phyloP scores from a whole-genome alignment of 2,888 invertebrate genomes.

The Rhingia rostrata region DNA sequence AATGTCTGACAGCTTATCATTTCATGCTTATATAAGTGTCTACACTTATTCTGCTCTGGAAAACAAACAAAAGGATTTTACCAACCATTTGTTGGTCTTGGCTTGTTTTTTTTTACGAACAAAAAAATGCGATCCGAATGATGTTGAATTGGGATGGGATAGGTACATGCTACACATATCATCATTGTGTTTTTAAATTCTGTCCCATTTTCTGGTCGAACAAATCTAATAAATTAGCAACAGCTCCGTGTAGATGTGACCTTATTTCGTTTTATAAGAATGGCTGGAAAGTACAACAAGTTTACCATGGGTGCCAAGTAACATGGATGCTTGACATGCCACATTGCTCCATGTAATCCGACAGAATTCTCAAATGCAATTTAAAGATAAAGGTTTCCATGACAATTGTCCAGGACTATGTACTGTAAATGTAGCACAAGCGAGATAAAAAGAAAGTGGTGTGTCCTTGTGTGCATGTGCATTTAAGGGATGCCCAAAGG shows the following conservation, averaged over 20 bases:
- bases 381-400: slow-evolving; percentile 51
- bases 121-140: not conserved
- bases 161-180: slow-evolving; percentile 10
- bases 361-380: slow-evolving; percentile 54
- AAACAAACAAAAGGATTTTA: slow-evolving; percentile 30
- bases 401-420: slow-evolving; percentile 11
- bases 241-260: slow-evolving; percentile 17
- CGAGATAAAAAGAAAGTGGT: not conserved
- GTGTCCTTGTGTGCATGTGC: slow-evolving; percentile 25
- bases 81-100: slow-evolving; percentile 5
- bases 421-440: not conserved
- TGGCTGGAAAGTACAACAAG: slow-evolving; percentile 11
- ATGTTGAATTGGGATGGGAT: not conserved
- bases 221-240: slow-evolving; percentile 18
- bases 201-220: slow-evolving; percentile 16
- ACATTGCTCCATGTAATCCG: slow-evolving; percentile 41
- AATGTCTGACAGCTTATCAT: slow-evolving; percentile 61
- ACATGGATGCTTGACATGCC: slow-evolving; percentile 22
- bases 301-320: not conserved
- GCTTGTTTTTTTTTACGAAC: not conserved
- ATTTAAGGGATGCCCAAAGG: slow-evolving; percentile 57
- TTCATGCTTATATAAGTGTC: slow-evolving; percentile 55
- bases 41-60: slow-evolving; percentile 20
- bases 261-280: slow-evolving; percentile 35
- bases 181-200: slow-evolving; percentile 14